Conservation (phyloP, 2,888 invertebrate genomes). For the Synergus umbraculus region DNA sequence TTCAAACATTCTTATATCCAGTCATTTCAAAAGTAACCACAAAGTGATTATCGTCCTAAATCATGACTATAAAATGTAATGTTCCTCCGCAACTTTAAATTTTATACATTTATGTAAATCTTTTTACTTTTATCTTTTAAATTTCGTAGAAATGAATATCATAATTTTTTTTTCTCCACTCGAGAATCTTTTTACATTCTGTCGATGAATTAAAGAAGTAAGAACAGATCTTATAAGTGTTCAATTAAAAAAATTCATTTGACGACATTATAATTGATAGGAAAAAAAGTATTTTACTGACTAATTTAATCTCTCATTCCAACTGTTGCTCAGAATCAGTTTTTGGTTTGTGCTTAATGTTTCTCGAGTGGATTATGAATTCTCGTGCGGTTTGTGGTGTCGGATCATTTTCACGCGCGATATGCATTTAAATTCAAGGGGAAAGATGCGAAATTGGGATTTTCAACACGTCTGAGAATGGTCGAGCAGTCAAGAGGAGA, state of each 20-base stretch:
- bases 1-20: too few relatives aligned
- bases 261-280: neutral
- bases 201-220: neutral
- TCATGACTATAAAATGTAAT: neutral
- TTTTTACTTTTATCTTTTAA: neutral
- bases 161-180: neutral
- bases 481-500: slow-evolving; percentile 40
- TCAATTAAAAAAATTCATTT: too few relatives aligned
- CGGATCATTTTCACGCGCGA: slow-evolving; percentile 40
- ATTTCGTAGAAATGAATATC: neutral
- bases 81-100: neutral
- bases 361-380: slow-evolving; percentile 35
- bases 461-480: slow-evolving; percentile 52
- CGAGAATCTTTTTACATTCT: neutral
- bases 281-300: neutral
- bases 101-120: neutral
- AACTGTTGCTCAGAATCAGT: slow-evolving; percentile 35
- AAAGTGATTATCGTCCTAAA: neutral
- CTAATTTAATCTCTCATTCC: neutral
- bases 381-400: slow-evolving; percentile 32
- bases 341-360: slow-evolving; percentile 18
- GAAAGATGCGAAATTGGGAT: slow-evolving; percentile 47
- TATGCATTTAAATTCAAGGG: slow-evolving; percentile 30
- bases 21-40: neutral
- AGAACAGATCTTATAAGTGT: neutral